phyloP scores from a whole-genome alignment of 2,888 invertebrate genomes.

The Apamea epomidion region DNA sequence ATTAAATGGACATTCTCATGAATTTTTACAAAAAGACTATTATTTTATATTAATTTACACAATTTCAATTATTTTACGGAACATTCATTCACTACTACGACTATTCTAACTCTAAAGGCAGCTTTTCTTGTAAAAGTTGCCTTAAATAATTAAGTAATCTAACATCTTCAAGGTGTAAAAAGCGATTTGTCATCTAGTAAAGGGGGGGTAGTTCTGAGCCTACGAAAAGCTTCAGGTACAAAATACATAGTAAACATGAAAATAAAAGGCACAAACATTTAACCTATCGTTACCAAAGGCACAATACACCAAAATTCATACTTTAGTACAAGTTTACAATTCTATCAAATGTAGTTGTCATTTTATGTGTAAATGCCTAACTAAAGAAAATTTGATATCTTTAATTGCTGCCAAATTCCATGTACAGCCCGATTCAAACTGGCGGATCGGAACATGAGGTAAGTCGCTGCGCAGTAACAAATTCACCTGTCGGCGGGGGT shows the following conservation, averaged over 20 bases:
- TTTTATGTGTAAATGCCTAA: constrained; percentile 39
- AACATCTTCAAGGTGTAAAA: constrained; percentile 69
- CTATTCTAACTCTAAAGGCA: constrained; percentile 63
- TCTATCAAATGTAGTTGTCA: constrained; percentile 53
- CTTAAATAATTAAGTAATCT: constrained; percentile 55
- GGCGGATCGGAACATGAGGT: not conserved
- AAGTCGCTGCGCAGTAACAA: not conserved
- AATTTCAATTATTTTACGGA: constrained; percentile 45
- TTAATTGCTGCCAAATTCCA: constrained; percentile 19
- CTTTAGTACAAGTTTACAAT: constrained; percentile 66
- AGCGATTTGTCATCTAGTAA: constrained; percentile 65
- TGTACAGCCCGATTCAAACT: not conserved
- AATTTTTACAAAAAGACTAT: constrained; percentile 57
- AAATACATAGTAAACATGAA: constrained; percentile 81
- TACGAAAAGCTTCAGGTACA: constrained; percentile 83
- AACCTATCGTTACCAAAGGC: constrained; percentile 86
- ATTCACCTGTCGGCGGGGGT: not conserved
- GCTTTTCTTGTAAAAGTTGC: constrained; percentile 67
- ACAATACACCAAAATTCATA: constrained; percentile 84
- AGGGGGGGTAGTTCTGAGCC: constrained; percentile 62
- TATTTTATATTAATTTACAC: constrained; percentile 40
- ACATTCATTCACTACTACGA: constrained; percentile 63
- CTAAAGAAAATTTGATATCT: constrained; percentile 17
- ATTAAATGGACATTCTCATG: constrained; percentile 63
- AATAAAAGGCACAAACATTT: constrained; percentile 88